Evolutionary conservation across 1,140 invertebrate genomes (phyloP), one percentile per base, ranked within the genome.

Genomic region (Monochamus saltuarius): DNA sequence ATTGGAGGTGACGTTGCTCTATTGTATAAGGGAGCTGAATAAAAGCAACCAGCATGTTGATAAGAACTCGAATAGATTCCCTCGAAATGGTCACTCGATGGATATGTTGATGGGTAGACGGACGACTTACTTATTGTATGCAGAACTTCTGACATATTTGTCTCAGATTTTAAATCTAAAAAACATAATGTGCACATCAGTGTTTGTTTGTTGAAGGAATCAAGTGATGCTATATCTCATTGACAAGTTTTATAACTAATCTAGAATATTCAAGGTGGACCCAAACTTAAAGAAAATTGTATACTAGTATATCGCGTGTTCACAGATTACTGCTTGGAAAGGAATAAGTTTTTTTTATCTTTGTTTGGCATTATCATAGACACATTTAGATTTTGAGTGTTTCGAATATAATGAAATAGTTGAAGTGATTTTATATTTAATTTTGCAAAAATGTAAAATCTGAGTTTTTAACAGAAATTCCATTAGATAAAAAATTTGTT

Each of bases 41-140:
- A 75, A 59, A 74, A 72, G 59, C 71, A 73, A 52, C 70, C 69
- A n/a, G 61, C 29, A 19, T 69, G 64, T 49, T 72, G 71, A 53
- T 74, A 72, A 11, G 61, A 47, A 16, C 59, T 57, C 1, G 68
- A 43, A 47, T 75, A 75, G 19, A 71, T 64, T 9, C 69, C 70
- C 37, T 73, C 71, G 34, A 73, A 72, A 19, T 56, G 64, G 34
- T 72, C 69, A 10, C 29, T 59, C 3, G 63, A 14, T 37, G 59
- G 45, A 42, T 70, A 69, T 17, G 68, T 37, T 7, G 46, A 42
- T 4, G 61, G 47, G 55, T 73, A 65, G 10, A 60, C 55, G 9
- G 60, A 38, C 7, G 62, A 45, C 60, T 73, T 75, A 39, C 62
- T 61, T 11, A 70, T 51, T 50, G 67, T 68, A 42, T 70, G 70